Evolutionary conservation across 2,113 vertebrate species (phyloP), one percentile per base, ranked within the genome.

Genomic region (Polypterus bichir): DNA sequence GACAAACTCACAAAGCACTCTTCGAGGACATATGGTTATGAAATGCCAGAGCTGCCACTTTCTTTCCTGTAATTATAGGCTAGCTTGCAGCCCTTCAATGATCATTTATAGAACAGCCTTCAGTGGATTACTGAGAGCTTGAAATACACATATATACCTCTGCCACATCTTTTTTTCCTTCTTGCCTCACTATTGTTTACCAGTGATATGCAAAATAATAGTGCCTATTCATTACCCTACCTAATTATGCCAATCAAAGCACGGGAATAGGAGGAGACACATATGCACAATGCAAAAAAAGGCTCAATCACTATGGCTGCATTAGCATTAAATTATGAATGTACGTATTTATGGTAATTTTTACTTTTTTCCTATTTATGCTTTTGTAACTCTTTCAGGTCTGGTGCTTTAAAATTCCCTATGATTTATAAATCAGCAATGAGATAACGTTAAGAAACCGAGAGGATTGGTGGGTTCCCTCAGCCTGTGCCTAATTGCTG

Each of bases 31-130:
- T 86, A 89, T 89, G 91, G 89, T 92, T 91, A 92, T 92, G 88
- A 96, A 98, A 97, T 97, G 94, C 93, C 95, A 96, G 90, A 92
- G 91, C 93, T 97, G 94, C 93, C 94, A 97, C 91, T 97, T 97
- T 93, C 92, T 90, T 89, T 91, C 82, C 91, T 91, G 90, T 98
- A 97, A 98, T 97, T 97, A 98, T 89, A 93, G 95, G 94, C 93
- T 98, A 96, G 93, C 93, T 98, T 93, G 92, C 95, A 94, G 91
- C 90, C 90, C 91, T 91, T 92, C 91, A 92, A 91, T 94, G 92
- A 97, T 97, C 93, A 93, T 96, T 95, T 94, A 93, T 91, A 92
- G 91, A 87, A 84, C 91, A 89, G 90, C 88, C 91, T 92, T 88
- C 89, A 90, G 91, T 93, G 91, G 91, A 95, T 97, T 92, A 95